phyloP scores from a whole-genome alignment of 2,888 invertebrate genomes.

The Mamestra brassicae region DNA sequence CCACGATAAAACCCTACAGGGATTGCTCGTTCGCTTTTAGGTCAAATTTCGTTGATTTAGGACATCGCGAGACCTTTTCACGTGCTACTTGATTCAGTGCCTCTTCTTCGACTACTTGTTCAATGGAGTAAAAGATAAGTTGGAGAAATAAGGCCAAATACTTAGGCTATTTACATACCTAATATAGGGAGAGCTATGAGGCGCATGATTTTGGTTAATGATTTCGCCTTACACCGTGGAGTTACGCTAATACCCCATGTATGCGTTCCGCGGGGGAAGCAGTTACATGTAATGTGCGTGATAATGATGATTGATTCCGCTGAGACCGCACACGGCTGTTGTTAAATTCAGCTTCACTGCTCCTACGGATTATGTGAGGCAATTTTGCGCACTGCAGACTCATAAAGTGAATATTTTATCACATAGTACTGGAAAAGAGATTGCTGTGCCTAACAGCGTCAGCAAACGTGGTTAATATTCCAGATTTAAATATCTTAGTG shows the following conservation, averaged over 20 bases:
- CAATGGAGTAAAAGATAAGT: conserved; percentile 17
- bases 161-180: conserved; percentile 2
- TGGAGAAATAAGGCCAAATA: conserved; percentile 17
- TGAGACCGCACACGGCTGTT: conserved; percentile 37
- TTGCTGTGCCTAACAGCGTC: background rate
- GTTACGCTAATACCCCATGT: conserved; percentile 34
- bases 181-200: conserved; percentile 3
- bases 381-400: conserved; percentile 63
- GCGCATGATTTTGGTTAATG: conserved; percentile 43
- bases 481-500: background rate
- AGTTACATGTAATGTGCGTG: conserved; percentile 53
- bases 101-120: conserved; percentile 18
- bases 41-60: conserved; percentile 53
- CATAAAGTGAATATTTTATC: conserved; percentile 66
- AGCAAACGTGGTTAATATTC: conserved; percentile 4
- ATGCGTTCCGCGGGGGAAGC: conserved; percentile 34
- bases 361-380: conserved; percentile 62
- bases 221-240: background rate
- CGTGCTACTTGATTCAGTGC: conserved; percentile 32
- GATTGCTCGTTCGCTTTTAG: conserved; percentile 35
- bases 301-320: conserved; percentile 63
- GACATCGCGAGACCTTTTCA: conserved; percentile 32
- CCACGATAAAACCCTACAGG: conserved; percentile 53
- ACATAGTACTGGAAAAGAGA: conserved; percentile 12
- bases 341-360: conserved; percentile 47